Base-by-base conservation (phyloP, 2,113 vertebrate species). In the Psilopsiagon aymara region DNA sequence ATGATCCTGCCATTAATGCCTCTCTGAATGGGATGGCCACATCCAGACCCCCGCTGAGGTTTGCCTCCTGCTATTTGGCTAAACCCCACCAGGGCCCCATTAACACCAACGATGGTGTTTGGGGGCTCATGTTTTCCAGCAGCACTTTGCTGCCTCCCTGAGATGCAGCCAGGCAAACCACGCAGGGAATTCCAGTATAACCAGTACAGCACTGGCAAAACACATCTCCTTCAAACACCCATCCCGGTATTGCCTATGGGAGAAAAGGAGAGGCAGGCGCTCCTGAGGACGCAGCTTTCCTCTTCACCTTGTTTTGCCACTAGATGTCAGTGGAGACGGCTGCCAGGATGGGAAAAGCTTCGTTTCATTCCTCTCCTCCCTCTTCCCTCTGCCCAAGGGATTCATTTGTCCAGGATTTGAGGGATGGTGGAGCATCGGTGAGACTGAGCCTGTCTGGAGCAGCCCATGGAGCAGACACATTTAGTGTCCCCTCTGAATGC, bases 241-340 rank as follows among this genome's bases (percentile, higher is more conserved):
- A 14, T 12, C n/a, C 37, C 49, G 21, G 49, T 44, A 18, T 9
- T 0, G 0, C 31, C 47, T 1, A 1, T 27, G 14, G 59, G 64
- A 67, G 27, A 63, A 85, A 52, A 1, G 1, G 27, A 28, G 24
- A 44, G 39, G 33, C 35, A 25, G 28, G 60, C 29, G 71, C 0
- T 3, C 9, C 55, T 2, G 21, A 63, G 52, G 11, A 77, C 16
- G 16, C 55, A 21, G 8, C 28, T n/a, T 41, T 18, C 18, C 28
- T 31, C 55, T 13, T 17, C 9, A 29, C 13, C 35, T 27, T 25
- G 1, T 3, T 39, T 29, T 25, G 6, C 96, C 96, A 44, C 95
- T 94, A 95, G 96, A 91, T 95, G 95, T 97, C 96, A 94, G 85
- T 41, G 88, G 88, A 95, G 95, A 76, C 69, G 1, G 25, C 7